A percentile compares a stretch with the other conserved stretches of the same genome.
Evolutionary conservation across 2,113 vertebrate genomes (phyloP).

Genomic region (Micromys minutus): DNA sequence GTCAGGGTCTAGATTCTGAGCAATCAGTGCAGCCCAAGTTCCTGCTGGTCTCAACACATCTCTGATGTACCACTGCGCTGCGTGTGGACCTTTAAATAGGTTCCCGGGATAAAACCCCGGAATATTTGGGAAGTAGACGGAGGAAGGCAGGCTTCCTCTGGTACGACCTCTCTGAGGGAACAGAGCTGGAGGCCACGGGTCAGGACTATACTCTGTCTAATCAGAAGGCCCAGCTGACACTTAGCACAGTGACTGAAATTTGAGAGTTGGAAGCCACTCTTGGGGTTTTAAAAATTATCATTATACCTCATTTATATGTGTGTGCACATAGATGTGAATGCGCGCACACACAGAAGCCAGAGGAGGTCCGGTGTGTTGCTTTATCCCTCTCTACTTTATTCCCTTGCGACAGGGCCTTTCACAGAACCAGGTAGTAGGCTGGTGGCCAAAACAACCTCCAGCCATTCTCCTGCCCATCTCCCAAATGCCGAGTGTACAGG

Average conservation of each 20-base stretch:
- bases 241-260: background rate
- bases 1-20: background rate
- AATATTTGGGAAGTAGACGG: background rate
- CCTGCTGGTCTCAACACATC: background rate
- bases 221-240: background rate
- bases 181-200: background rate
- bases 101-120: background rate
- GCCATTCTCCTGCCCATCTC: background rate
- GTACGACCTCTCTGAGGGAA: background rate
- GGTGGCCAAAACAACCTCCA: background rate
- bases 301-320: background rate
- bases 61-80: background rate
- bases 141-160: background rate
- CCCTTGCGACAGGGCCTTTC: background rate
- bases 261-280: background rate
- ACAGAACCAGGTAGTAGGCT: background rate
- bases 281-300: background rate
- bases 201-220: background rate
- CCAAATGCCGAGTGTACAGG: background rate
- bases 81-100: background rate
- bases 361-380: background rate
- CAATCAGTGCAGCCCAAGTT: background rate
- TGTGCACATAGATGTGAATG: background rate
- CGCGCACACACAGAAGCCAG: background rate
- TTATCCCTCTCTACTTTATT: background rate